Conservation (phyloP, 2,888 invertebrate genomes). For the Ormyrus nitidulus region DNA sequence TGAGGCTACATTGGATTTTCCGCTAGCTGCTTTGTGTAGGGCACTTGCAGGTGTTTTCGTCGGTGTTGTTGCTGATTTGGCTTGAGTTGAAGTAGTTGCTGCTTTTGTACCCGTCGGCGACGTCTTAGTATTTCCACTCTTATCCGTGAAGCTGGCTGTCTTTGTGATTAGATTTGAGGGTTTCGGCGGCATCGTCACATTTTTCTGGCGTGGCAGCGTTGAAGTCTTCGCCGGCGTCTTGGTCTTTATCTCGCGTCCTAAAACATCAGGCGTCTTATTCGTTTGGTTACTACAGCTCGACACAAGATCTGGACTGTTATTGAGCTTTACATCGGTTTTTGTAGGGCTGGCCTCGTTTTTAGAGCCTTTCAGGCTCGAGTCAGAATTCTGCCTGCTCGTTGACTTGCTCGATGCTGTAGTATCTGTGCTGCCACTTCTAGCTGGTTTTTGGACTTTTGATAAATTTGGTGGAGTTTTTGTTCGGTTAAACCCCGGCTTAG, state of each 20-base stretch:
- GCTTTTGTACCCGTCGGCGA: constrained; percentile 61
- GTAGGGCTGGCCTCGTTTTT: constrained; percentile 22
- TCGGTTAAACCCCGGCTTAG: constrained; percentile 65
- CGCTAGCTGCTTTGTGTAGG: constrained; percentile 25
- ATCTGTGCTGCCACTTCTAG: neutral
- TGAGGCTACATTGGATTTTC: constrained; percentile 81
- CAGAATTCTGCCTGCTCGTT: constrained; percentile 61
- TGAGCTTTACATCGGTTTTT: neutral
- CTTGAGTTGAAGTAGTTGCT: constrained; percentile 42
- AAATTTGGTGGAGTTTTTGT: constrained; percentile 65
- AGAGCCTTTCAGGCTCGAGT: constrained; percentile 61
- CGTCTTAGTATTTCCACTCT: constrained; percentile 64
- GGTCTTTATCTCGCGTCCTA: constrained; percentile 62
- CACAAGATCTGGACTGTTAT: constrained; percentile 84
- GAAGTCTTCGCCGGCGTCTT: constrained; percentile 46
- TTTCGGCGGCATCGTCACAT: constrained; percentile 76
- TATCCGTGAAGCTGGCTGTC: constrained; percentile 72
- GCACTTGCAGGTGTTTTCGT: neutral
- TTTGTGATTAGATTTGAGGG: constrained; percentile 76
- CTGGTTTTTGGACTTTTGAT: constrained; percentile 5
- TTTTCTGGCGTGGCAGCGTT: constrained; percentile 72
- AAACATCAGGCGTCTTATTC: constrained; percentile 77
- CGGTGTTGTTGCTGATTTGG: constrained; percentile 44
- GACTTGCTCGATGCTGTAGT: neutral
- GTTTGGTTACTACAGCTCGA: constrained; percentile 78